phyloP scores from a whole-genome alignment of 2,888 invertebrate genomes.

The Drosophila antonietae region DNA sequence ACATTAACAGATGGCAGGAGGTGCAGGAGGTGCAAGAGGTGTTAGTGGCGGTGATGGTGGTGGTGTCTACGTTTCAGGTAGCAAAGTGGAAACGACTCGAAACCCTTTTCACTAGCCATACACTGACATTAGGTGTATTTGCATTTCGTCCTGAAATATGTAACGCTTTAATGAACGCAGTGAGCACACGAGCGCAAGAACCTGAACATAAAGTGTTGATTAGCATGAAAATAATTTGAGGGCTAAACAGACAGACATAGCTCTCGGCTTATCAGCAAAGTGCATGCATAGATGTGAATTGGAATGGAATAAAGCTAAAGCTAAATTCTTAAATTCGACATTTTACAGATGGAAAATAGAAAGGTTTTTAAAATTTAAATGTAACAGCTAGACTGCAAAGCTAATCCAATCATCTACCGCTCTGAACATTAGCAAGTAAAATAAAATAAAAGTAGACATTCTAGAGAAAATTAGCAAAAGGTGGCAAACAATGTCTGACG shows the following conservation, averaged over 20 bases:
- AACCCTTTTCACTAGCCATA: constrained; percentile 31
- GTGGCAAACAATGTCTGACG: too few species aligned
- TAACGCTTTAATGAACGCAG: not conserved
- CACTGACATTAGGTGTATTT: not conserved
- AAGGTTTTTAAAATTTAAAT: too few species aligned
- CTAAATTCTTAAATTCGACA: too few species aligned
- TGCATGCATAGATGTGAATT: not conserved
- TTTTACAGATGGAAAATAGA: too few species aligned
- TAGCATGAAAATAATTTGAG: not conserved
- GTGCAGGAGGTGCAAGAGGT: not conserved
- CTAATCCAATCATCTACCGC: too few species aligned
- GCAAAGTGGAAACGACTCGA: constrained; percentile 16
- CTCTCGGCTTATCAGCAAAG: not conserved
- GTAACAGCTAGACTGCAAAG: too few species aligned
- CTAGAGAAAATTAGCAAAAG: too few species aligned
- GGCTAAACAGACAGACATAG: not conserved
- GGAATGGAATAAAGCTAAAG: not conserved
- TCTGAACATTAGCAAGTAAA: too few species aligned
- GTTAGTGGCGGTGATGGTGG: not conserved
- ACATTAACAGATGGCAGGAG: constrained; percentile 52
- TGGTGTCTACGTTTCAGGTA: constrained; percentile 36
- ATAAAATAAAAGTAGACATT: too few species aligned
- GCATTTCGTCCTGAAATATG: not conserved
- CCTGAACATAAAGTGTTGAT: not conserved
- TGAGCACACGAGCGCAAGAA: not conserved